Evolutionary conservation across 2,113 vertebrate species (phyloP).

Genomic region (Psophia crepitans): DNA sequence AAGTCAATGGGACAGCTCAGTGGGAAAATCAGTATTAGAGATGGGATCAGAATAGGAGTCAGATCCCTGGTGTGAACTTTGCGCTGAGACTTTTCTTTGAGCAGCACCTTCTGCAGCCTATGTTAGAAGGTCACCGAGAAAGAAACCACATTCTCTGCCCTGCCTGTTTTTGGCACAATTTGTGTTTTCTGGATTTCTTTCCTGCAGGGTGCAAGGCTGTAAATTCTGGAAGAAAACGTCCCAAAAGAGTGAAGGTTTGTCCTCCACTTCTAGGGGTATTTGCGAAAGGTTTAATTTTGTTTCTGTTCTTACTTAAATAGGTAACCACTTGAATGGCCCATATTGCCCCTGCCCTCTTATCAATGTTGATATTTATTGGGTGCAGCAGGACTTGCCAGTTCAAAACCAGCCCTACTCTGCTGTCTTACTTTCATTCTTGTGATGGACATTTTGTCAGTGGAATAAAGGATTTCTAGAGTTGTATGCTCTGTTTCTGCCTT

Average conservation of each 20-base stretch:
- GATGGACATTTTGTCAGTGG: not conserved
- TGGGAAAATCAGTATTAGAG: not conserved
- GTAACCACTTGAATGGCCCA: not conserved
- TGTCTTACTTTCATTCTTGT: not conserved
- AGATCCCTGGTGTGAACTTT: not conserved
- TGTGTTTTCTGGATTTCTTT: not conserved
- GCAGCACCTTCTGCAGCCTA: not conserved
- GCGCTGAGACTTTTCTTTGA: not conserved
- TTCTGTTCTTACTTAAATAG: not conserved
- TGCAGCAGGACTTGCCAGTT: not conserved
- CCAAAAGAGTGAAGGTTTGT: not conserved
- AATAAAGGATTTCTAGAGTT: not conserved
- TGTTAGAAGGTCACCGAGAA: not conserved
- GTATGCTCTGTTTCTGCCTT: not conserved
- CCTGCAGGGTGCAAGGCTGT: not conserved
- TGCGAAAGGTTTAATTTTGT: not conserved
- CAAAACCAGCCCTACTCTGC: not conserved
- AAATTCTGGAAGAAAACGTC: not conserved
- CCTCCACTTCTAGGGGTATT: not conserved
- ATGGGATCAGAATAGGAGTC: not conserved
- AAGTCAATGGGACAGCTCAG: not conserved
- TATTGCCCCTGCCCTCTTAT: not conserved
- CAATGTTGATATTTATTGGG: not conserved
- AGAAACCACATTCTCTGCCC: not conserved
- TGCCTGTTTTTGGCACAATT: not conserved